A percentile compares a stretch with the other conserved stretches of the same genome.
These are phyloP conservation scores for Ephestia elutella DNA, from an alignment of 1,140 invertebrate genomes.

Conservation along the genomic window DNA sequence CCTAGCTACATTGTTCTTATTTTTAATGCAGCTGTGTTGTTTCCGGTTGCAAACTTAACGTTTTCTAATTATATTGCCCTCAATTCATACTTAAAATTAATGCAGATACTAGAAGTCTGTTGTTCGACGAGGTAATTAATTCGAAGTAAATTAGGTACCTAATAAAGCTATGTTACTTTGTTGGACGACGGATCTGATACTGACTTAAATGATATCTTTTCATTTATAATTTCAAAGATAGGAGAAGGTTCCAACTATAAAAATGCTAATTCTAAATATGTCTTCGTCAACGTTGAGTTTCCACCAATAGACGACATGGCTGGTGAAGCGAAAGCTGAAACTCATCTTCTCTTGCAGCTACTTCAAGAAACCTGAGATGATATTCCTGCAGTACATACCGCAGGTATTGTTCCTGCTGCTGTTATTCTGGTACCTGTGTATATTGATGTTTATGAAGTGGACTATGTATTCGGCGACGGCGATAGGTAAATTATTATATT, in stretches of 20 bases:
- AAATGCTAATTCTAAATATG: background rate
- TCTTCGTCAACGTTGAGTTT: background rate
- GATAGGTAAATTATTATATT: slow-evolving; percentile 74
- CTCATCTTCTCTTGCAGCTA: slow-evolving; percentile 74
- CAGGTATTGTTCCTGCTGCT: slow-evolving; percentile 89
- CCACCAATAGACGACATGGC: background rate
- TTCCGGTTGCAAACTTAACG: background rate
- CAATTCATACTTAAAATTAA: too few species aligned
- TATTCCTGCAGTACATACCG: slow-evolving; percentile 90
- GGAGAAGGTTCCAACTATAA: too few species aligned
- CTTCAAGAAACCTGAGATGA: slow-evolving; percentile 82
- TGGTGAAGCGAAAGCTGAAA: background rate
- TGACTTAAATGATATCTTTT: too few species aligned
- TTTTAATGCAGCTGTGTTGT: background rate
- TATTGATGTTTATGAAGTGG: slow-evolving; percentile 93
- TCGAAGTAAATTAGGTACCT: too few species aligned
- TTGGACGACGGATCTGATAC: too few species aligned
- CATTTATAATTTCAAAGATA: too few species aligned
- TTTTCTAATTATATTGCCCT: too few species aligned
- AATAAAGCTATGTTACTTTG: too few species aligned
- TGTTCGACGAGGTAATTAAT: too few species aligned
- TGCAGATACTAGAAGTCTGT: too few species aligned
- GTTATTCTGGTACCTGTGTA: slow-evolving; percentile 91
- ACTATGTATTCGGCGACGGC: slow-evolving; percentile 79
- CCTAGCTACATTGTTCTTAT: slow-evolving; percentile 16